These are phyloP conservation scores for Zoanthus solanderi DNA, from an alignment of 92 coral and sea anemone genomes.

Conservation along the genomic window DNA sequence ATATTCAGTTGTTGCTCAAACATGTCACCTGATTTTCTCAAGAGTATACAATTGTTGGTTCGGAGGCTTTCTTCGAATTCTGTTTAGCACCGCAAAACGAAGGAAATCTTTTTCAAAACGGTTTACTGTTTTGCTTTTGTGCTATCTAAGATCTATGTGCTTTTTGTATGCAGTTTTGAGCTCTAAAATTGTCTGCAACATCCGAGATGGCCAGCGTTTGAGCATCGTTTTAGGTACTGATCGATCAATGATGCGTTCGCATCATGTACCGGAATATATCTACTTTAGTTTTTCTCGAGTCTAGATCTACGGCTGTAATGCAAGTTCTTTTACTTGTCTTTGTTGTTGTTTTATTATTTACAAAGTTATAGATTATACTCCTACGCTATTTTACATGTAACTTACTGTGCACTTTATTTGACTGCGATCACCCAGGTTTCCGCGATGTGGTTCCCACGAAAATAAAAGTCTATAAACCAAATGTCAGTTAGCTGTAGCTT, in stretches of 20 bases:
- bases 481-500: conserved; percentile 2
- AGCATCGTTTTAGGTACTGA: not conserved
- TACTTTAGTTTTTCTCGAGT: not conserved
- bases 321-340: not conserved
- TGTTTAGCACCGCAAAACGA: not conserved
- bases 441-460: conserved; percentile 38
- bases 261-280: not conserved
- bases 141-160: not conserved
- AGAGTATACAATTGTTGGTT: not conserved
- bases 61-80: not conserved
- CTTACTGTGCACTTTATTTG: not conserved
- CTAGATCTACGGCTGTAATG: not conserved
- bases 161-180: not conserved
- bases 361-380: conserved; percentile 14
- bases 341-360: conserved; percentile 28
- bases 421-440: conserved; percentile 24
- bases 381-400: conserved; percentile 29
- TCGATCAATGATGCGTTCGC: not conserved
- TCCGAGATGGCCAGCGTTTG: not conserved
- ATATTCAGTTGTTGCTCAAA: not conserved
- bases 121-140: not conserved
- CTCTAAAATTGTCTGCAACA: not conserved
- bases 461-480: not conserved
- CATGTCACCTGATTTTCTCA: not conserved
- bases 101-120: not conserved